These are phyloP conservation scores for Sylvicapra grimmia DNA, from an alignment of 2,113 vertebrate species.

Conservation along the genomic window DNA sequence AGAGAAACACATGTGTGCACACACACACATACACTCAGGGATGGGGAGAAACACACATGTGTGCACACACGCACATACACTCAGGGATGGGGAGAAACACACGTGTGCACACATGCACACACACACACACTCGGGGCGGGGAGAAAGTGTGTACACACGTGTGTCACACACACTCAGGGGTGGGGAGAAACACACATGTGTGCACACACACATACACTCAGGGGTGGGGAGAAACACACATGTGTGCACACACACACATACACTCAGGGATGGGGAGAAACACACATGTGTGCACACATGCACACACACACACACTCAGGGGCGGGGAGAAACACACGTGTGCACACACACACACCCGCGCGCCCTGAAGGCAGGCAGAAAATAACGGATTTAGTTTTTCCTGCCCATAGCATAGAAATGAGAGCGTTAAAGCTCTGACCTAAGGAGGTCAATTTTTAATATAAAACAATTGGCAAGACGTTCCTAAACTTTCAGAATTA, in stretches of 20 bases:
- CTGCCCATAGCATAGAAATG: neutral
- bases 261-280: neutral
- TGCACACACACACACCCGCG: neutral
- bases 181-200: no score
- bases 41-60: neutral
- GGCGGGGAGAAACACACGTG: no score
- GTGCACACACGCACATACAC: neutral
- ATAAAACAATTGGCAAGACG: neutral
- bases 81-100: neutral
- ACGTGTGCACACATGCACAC: no score
- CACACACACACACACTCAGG: neutral
- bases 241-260: neutral
- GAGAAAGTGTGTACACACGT: neutral
- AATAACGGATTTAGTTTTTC: neutral
- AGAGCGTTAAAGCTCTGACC: neutral
- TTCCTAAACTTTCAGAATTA: neutral
- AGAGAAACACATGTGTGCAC: neutral
- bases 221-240: neutral
- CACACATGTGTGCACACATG: neutral
- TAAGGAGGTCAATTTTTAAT: neutral
- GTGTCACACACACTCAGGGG: neutral
- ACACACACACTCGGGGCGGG: neutral
- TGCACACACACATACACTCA: neutral
- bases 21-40: neutral
- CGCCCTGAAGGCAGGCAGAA: neutral